Base-by-base conservation (phyloP, 2,113 vertebrate species). In the Acanthisitta chloris region DNA sequence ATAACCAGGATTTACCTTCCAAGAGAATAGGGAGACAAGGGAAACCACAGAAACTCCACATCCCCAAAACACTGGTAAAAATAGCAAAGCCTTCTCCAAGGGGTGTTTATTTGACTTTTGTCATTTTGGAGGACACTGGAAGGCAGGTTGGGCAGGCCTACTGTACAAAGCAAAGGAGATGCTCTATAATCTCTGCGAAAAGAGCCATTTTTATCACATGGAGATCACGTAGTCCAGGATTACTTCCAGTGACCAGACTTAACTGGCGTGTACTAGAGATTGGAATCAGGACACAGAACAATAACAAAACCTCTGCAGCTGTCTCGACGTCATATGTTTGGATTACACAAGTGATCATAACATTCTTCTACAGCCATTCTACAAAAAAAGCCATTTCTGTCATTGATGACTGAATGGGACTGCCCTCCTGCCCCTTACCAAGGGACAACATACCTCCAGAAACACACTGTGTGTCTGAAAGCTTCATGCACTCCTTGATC, bases 321-420 rank as follows among this genome's bases (percentile, higher is more conserved):
- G 92, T 81, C 54, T 92, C 1, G 0, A 80, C 4, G 2, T 86
- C 86, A 77, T 51, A 10, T 5, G 6, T 70, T 87, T 77, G 94
- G 82, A 95, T 86, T 92, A 88, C 83, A 85, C 51, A 90, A 90
- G 72, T 93, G 43, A 96, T 84, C 20, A 74, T 80, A 93, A 81
- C 70, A 74, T 78, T 89, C 46, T 66, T 62, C 81, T 73, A 18
- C 64, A 38, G 54, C 26, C 33, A 33, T 71, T 62, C 73, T 14
- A 79, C 31, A 86, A 62, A 73, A 74, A 20, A n/a, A 70, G 73
- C 19, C n/a, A 43, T 76, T 84, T 82, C 66, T 80, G 36, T 40
- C 28, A 4, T 6, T 67, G 72, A 70, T 28, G n/a, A 69, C 12
- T 29, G 57, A 67, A 81, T 3, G 6, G 8, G 8, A 66, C 8